A percentile compares a stretch with the other conserved stretches of the same genome.
Evolutionary conservation across 2,888 invertebrate species (phyloP).

Genomic region (Parnassius orleans): DNA sequence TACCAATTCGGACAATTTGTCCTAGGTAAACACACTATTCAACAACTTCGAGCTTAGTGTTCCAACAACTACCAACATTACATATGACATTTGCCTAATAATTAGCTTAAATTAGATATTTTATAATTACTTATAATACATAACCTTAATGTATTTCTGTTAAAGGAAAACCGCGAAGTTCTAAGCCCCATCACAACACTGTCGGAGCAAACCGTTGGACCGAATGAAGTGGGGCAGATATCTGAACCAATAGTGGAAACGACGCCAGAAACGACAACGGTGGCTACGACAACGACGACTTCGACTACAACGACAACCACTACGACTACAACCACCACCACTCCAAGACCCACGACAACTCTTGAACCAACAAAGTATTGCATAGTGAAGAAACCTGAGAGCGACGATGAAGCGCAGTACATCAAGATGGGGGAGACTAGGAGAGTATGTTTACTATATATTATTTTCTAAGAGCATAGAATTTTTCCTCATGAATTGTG

Average conservation of each 20-base stretch:
- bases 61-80: no score
- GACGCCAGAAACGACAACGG: conserved; percentile 55
- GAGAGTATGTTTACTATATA: conserved; percentile 82
- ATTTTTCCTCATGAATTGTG: no score
- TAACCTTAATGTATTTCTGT: not conserved
- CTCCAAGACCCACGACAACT: conserved; percentile 81
- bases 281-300: conserved; percentile 50
- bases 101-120: no score
- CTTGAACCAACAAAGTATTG: conserved; percentile 85
- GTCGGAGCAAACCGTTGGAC: conserved; percentile 69
- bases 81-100: no score
- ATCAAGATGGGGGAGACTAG: conserved; percentile 92
- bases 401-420: conserved; percentile 86
- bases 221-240: conserved; percentile 67
- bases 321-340: conserved; percentile 65
- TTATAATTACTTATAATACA: no score
- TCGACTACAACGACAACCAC: conserved; percentile 69
- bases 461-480: no score
- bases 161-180: conserved; percentile 60
- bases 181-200: conserved; percentile 67
- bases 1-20: no score
- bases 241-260: conserved; percentile 64
- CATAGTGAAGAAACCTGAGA: conserved; percentile 90
- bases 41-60: no score
- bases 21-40: no score